phyloP scores from a whole-genome alignment of 2,113 vertebrate species.

The Todiramphus saurophagus region DNA sequence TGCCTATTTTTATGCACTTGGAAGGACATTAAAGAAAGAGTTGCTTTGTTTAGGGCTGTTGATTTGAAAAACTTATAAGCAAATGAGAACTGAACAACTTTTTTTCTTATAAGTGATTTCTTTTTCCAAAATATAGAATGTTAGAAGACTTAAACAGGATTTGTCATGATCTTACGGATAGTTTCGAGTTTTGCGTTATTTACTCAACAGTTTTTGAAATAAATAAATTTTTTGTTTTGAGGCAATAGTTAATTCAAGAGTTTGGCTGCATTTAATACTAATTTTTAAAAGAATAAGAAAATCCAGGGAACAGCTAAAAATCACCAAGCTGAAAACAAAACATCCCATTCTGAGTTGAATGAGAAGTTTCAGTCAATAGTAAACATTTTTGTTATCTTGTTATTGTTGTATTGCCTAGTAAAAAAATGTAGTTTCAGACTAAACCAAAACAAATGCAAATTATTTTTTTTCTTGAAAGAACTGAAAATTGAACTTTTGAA shows the following conservation, averaged over 20 bases:
- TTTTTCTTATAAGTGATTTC: neutral
- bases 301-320: neutral
- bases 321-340: neutral
- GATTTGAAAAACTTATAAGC: neutral
- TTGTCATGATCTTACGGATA: neutral
- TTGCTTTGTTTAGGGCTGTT: neutral
- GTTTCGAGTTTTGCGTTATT: neutral
- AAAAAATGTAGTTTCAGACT: conserved; percentile 26
- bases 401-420: conserved; percentile 26
- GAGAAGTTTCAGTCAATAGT: conserved; percentile 32
- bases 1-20: neutral
- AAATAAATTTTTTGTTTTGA: neutral
- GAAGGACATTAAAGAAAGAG: neutral
- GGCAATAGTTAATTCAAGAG: neutral
- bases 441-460: conserved; percentile 39
- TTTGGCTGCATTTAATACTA: neutral
- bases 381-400: conserved; percentile 43
- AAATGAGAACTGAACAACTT: neutral
- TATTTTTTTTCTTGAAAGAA: conserved; percentile 19
- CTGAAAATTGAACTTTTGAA: conserved; percentile 23
- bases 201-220: neutral
- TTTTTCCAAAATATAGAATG: neutral
- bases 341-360: conserved; percentile 10
- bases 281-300: neutral
- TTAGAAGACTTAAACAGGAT: neutral